These are phyloP conservation scores for Centropristis striata DNA, from an alignment of 2,113 vertebrate species.

Conservation along the genomic window DNA sequence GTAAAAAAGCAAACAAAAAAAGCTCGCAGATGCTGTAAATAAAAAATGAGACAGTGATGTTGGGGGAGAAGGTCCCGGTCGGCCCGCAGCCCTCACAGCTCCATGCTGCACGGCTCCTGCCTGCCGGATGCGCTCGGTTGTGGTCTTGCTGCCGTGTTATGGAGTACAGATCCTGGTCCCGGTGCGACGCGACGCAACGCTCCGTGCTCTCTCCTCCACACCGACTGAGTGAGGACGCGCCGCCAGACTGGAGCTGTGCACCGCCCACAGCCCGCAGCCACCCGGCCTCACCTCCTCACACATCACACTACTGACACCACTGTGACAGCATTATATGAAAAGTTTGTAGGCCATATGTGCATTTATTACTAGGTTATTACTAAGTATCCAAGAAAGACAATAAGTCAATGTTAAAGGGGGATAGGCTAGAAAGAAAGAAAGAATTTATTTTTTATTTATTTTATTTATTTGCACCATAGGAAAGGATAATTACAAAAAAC, in stretches of 20 bases:
- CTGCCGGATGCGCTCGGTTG: background rate
- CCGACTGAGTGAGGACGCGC: constrained; percentile 33
- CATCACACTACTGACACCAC: background rate
- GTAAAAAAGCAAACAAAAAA: background rate
- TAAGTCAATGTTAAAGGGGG: background rate
- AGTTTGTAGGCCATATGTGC: too few relatives aligned
- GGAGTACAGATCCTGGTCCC: constrained; percentile 47
- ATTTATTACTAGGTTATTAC: background rate
- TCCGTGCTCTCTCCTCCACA: constrained; percentile 50
- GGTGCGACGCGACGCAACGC: constrained; percentile 40
- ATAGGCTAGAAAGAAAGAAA: background rate
- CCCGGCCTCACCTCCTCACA: constrained; percentile 40
- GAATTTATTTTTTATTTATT: too few relatives aligned
- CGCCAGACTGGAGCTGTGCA: constrained; percentile 44
- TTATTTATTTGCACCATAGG: too few relatives aligned
- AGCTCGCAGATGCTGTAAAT: constrained; percentile 32
- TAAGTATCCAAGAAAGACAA: background rate
- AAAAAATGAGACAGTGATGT: constrained; percentile 12
- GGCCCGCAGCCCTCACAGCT: constrained; percentile 55
- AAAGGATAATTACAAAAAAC: too few relatives aligned
- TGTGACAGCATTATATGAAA: too few relatives aligned
- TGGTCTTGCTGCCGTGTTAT: background rate
- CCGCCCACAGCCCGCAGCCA: constrained; percentile 59
- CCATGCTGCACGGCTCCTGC: constrained; percentile 47
- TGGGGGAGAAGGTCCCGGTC: constrained; percentile 51